Evolutionary conservation across 2,888 invertebrate species (phyloP), one percentile per base, ranked within the genome.

Genomic region (Oxycera nigricornis): DNA sequence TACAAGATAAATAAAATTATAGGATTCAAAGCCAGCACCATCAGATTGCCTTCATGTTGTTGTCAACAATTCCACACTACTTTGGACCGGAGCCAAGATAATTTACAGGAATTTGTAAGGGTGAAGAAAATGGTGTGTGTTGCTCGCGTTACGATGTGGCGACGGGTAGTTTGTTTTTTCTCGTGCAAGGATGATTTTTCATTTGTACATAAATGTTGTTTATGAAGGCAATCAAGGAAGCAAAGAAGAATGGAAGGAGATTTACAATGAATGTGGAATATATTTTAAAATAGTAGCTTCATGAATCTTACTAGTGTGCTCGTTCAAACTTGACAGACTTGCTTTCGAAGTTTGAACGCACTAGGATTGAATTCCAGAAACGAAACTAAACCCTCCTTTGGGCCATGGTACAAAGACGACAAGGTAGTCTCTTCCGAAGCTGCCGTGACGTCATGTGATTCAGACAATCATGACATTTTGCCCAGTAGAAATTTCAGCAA

Each of bases 21-120:
- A 20, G 35, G 24, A 17, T 22, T 70, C 22, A 20, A 22, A 70
- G 24, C 39, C n/a, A 68, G 20, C 52, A 70, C 70, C 24, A 55
- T 55, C 70, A 70, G 70, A 55, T 70, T 70, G 70, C 46, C 70
- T 52, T 70, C 55, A 31, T 14, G 55, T 55, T 14, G 55, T 55
- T 70, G 70, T 70, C 70, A 70, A 70, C 70, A 52, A 52, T 70
- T 70, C 70, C 22, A 70, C 70, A 70, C 70, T 55, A 41, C 7
- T 55, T 70, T 70, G 70, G 70, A 52, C 11, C 3, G 20, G 30
- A 35, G 70, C 70, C 70, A 70, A 35, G 70, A 35, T 70, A 50
- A 70, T 70, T 70, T 55, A 70, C 70, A 52, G 35, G 52, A 30
- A 35, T 68, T 68, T 68, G 65, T 65, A 62, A 14, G 67, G 46